Conservation (phyloP, 64 coral and sea anemone species). For the Anthopleura sola region DNA sequence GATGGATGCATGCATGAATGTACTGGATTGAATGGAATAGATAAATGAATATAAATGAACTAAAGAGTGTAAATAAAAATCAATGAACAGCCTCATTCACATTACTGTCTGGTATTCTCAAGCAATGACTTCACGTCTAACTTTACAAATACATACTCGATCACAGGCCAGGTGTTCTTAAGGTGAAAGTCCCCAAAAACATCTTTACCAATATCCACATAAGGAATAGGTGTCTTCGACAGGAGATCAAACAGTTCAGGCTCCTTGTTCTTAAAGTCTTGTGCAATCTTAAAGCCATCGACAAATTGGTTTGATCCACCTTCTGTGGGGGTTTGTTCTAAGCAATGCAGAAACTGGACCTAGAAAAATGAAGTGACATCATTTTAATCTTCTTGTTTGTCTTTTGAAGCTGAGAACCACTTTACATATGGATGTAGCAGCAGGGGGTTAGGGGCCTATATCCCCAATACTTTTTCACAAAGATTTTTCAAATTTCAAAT, state of each 20-base stretch:
- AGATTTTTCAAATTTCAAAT: no score
- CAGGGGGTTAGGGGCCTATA: no score
- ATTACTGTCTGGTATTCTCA: no score
- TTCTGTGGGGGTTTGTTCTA: conserved; percentile 35
- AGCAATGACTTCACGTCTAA: no score
- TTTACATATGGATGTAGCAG: no score
- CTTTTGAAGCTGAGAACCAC: no score
- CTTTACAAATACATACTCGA: conserved; percentile 53
- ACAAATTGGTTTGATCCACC: conserved; percentile 72
- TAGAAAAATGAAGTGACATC: not conserved
- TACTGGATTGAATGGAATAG: no score
- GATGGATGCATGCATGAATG: no score
- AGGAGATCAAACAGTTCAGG: conserved; percentile 54
- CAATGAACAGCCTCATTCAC: no score
- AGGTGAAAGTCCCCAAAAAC: conserved; percentile 62
- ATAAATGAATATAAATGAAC: no score
- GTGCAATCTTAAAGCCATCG: conserved; percentile 65
- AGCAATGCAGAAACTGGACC: conserved; percentile 72
- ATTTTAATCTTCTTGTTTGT: not conserved
- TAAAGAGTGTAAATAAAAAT: no score
- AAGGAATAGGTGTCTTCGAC: conserved; percentile 42
- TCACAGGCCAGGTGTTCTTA: conserved; percentile 19
- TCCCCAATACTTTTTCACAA: no score
- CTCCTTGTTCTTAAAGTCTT: conserved; percentile 54
- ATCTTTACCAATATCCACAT: conserved; percentile 56